phyloP scores from a whole-genome alignment of 1,140 invertebrate genomes.

The Xylocopa sonorina region DNA sequence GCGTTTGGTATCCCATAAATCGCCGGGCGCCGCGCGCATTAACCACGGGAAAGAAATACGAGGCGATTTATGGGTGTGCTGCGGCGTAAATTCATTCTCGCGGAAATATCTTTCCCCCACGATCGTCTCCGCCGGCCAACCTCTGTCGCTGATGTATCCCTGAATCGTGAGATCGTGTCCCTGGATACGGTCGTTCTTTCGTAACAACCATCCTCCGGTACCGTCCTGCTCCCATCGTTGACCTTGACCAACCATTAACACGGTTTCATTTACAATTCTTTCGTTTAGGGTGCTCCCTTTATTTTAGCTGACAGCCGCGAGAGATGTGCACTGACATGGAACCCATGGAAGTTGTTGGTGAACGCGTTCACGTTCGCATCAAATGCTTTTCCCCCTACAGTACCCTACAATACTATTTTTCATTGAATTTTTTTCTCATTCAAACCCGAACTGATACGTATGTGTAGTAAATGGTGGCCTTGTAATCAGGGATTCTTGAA shows the following conservation, averaged over 20 bases:
- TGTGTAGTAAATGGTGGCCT: too few relatives aligned
- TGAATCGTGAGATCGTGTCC: constrained; percentile 43
- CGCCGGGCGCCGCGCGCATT: constrained; percentile 47
- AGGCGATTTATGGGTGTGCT: constrained; percentile 57
- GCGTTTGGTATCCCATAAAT: constrained; percentile 60
- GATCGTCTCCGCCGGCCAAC: not conserved
- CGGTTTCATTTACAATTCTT: too few relatives aligned
- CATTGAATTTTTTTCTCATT: too few relatives aligned
- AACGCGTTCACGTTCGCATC: too few relatives aligned
- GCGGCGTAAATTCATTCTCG: constrained; percentile 58
- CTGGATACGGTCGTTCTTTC: constrained; percentile 6
- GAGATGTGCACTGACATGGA: too few relatives aligned
- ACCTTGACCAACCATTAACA: constrained; percentile 37
- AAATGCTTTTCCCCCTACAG: too few relatives aligned
- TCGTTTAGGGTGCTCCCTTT: not conserved
- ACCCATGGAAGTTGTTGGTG: too few relatives aligned
- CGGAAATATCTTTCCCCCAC: constrained; percentile 56
- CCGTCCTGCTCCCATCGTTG: not conserved
- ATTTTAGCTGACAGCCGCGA: not conserved
- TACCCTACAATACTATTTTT: too few relatives aligned
- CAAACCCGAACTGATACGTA: too few relatives aligned
- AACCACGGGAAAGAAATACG: constrained; percentile 47
- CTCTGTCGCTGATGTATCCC: constrained; percentile 31
- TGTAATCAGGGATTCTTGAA: not conserved
- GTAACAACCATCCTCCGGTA: constrained; percentile 10